Conservation (phyloP, 1,140 invertebrate species). For the Hetaerina americana region DNA sequence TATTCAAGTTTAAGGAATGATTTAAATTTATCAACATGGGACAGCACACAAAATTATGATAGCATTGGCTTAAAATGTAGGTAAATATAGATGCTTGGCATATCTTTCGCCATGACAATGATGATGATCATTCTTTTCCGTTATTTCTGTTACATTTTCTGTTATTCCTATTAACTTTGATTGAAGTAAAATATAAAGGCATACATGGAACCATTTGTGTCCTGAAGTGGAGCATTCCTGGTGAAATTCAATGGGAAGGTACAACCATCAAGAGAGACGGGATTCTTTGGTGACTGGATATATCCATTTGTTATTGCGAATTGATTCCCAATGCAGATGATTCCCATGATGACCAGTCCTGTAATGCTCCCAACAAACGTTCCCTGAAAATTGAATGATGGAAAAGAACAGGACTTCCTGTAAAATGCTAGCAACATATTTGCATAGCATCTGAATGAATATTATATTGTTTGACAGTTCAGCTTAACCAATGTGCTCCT, state of each 20-base stretch:
- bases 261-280: slow-evolving; percentile 13
- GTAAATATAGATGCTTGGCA: too few species aligned
- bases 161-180: neutral
- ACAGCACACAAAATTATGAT: too few species aligned
- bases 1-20: too few species aligned
- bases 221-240: neutral
- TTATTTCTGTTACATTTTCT: neutral
- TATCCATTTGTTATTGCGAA: slow-evolving; percentile 48
- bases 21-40: too few species aligned
- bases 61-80: too few species aligned
- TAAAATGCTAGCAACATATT: too few species aligned
- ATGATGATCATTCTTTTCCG: too few species aligned
- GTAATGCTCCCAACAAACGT: slow-evolving; percentile 57
- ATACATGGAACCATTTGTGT: neutral
- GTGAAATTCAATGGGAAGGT: neutral
- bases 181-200: neutral
- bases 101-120: too few species aligned
- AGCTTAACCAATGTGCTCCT: too few species aligned
- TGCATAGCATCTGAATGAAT: too few species aligned
- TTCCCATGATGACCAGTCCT: slow-evolving; percentile 56
- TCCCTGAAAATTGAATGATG: slow-evolving; percentile 45
- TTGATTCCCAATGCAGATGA: slow-evolving; percentile 77
- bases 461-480: too few species aligned
- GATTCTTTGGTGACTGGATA: slow-evolving; percentile 31
- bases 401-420: too few species aligned